A percentile compares a stretch with the other conserved stretches of the same genome.
Conservation (phyloP, 2,888 invertebrate species). For the Cephus pygmeus region DNA sequence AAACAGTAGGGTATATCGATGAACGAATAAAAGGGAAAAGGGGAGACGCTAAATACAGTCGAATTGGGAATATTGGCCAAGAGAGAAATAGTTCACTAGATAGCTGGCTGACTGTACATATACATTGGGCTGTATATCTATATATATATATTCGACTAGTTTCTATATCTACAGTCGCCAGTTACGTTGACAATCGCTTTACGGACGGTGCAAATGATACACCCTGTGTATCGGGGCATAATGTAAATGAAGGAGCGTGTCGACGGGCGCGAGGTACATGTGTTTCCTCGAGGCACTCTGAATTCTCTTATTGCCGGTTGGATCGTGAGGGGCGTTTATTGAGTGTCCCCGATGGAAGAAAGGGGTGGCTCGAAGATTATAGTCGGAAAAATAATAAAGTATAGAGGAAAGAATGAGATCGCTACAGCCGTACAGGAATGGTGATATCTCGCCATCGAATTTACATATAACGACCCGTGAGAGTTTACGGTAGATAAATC, state of each 20-base stretch:
- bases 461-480: neutral
- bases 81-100: neutral
- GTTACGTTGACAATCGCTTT: neutral
- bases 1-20: neutral
- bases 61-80: neutral
- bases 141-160: neutral
- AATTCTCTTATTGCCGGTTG: neutral
- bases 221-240: neutral
- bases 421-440: neutral
- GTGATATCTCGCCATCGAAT: neutral
- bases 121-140: neutral
- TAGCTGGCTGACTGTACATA: neutral
- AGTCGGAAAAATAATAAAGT: neutral
- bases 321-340: neutral
- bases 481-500: neutral
- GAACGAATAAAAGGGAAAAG: neutral
- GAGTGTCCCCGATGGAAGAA: neutral
- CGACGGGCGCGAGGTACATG: neutral
- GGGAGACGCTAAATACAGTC: neutral
- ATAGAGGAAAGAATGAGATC: neutral
- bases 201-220: neutral
- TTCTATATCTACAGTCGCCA: neutral
- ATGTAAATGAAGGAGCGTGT: constrained; percentile 3
- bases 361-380: neutral
- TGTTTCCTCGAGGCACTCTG: neutral